A percentile compares a stretch with the other conserved stretches of the same genome.
Evolutionary conservation across 2,113 vertebrate genomes (phyloP).

Genomic region (Pluvialis apricaria): DNA sequence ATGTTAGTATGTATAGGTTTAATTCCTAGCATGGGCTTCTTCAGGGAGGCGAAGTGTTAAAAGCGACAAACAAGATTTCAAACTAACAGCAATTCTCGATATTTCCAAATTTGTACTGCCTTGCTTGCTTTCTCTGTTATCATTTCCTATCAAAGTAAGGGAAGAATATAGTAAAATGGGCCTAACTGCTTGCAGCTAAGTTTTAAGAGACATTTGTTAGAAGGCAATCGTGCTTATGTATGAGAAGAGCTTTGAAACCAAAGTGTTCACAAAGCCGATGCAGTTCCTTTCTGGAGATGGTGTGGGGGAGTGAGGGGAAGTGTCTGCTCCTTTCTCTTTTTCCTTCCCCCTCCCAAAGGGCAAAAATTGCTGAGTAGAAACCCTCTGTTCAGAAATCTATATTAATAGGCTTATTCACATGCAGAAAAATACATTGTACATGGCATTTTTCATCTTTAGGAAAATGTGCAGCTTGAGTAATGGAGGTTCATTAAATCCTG

Average conservation of each 20-base stretch:
- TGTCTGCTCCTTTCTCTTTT: background rate
- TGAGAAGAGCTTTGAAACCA: background rate
- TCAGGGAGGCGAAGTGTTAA: background rate
- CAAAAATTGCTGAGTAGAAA: slow-evolving; percentile 40
- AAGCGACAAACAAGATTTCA: background rate
- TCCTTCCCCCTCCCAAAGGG: background rate
- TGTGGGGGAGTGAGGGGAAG: slow-evolving; percentile 28
- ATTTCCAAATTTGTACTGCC: background rate
- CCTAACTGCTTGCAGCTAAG: background rate
- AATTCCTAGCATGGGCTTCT: background rate
- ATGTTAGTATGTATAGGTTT: background rate
- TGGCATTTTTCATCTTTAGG: slow-evolving; percentile 46
- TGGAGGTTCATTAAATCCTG: slow-evolving; percentile 36
- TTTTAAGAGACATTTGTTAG: background rate
- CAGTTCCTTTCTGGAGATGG: background rate
- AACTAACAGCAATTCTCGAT: background rate
- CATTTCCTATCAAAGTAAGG: background rate
- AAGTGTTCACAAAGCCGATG: background rate
- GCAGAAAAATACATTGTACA: slow-evolving; percentile 1
- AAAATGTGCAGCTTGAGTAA: slow-evolving; percentile 44
- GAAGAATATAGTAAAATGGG: background rate
- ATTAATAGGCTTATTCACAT: slow-evolving; percentile 48
- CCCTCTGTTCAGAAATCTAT: slow-evolving; percentile 22
- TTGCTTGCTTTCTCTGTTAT: background rate
- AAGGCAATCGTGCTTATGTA: background rate